A percentile compares a stretch with the other conserved stretches of the same genome.
These are phyloP conservation scores for Anseranas semipalmata DNA, from an alignment of 2,113 vertebrate genomes.

Conservation along the genomic window DNA sequence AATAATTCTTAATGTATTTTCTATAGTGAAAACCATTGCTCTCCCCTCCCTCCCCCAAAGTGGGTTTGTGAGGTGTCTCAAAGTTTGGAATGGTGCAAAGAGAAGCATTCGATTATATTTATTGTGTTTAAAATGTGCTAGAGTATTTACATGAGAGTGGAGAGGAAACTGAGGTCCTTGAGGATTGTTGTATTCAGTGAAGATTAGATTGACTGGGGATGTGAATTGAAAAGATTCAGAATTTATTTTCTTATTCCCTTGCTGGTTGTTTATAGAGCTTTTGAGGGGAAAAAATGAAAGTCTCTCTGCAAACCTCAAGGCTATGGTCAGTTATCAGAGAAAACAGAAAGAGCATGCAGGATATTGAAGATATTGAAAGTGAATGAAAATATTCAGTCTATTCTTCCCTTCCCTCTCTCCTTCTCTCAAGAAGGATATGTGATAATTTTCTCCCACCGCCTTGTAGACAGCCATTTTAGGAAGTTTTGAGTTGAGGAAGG, in stretches of 20 bases:
- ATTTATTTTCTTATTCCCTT: not conserved
- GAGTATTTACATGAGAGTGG: not conserved
- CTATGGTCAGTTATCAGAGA: not conserved
- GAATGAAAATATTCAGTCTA: not conserved
- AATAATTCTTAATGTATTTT: constrained; percentile 1
- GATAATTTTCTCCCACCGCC: not conserved
- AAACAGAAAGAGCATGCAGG: not conserved
- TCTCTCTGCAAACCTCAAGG: not conserved
- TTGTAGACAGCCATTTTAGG: constrained; percentile 13
- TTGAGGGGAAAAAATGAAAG: not conserved
- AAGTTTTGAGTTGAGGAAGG: not conserved
- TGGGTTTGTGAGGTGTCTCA: not conserved
- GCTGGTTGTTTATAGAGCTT: not conserved
- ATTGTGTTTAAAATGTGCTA: not conserved
- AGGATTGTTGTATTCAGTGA: not conserved
- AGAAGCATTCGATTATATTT: not conserved
- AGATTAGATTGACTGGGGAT: not conserved
- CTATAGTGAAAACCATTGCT: not conserved
- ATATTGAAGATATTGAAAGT: not conserved
- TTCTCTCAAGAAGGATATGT: not conserved
- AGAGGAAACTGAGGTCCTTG: not conserved
- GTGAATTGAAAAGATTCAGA: not conserved
- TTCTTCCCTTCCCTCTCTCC: not conserved
- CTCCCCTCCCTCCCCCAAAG: not conserved
- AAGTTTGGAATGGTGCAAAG: not conserved